Conservation (phyloP, 2,113 vertebrate genomes). For the Mus musculus region GRCm39 chr1:171031501-171032000, state of each 20-base stretch:
- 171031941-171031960: neutral
- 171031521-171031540: neutral
- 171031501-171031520: too few species aligned
- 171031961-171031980: conserved; percentile 16
- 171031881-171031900: neutral
- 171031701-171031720: neutral
- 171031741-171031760: neutral
- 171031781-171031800: conserved; percentile 25
- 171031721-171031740: neutral
- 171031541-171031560: neutral
- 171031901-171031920: neutral
- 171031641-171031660: neutral
- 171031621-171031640: neutral
- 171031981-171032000: neutral
- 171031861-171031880: conserved; percentile 18
- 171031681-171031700: neutral
- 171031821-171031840: neutral
- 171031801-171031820: neutral
- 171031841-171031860: neutral
- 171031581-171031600: neutral
- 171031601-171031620: neutral
- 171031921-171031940: neutral
- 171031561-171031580: neutral
- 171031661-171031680: neutral
- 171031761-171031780: neutral